Evolutionary conservation across 2,113 vertebrate genomes (phyloP).

Genomic region (Calidris pygmaea): DNA sequence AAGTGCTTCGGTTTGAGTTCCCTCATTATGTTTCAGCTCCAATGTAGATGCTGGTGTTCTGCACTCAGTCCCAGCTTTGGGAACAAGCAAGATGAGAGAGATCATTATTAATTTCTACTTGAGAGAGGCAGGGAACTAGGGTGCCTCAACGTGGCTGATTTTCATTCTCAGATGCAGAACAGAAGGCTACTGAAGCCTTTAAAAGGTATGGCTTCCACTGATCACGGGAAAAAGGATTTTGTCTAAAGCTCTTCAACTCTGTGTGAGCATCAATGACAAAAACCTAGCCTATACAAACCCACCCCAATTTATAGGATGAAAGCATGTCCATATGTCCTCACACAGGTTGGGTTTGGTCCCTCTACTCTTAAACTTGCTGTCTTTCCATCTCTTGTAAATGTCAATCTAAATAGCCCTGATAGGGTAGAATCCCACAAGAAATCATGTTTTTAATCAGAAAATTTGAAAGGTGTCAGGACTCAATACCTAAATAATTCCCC

Average conservation of each 20-base stretch:
- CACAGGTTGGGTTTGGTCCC: not conserved
- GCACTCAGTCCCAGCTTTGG: not conserved
- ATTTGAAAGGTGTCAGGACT: not conserved
- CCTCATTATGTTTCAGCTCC: not conserved
- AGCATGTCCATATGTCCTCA: not conserved
- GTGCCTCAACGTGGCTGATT: not conserved
- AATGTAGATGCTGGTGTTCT: not conserved
- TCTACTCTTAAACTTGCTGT: not conserved
- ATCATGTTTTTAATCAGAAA: not conserved
- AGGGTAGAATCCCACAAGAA: not conserved
- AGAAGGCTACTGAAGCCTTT: not conserved
- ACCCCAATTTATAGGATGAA: fast-evolving
- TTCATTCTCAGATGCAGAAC: not conserved
- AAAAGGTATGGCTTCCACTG: not conserved
- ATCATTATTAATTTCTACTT: not conserved
- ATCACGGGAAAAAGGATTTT: not conserved
- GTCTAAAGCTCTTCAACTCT: not conserved
- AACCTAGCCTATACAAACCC: not conserved
- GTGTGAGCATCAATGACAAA: not conserved
- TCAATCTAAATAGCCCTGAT: not conserved
- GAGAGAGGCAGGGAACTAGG: not conserved
- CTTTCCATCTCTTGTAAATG: not conserved
- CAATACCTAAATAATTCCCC: not conserved
- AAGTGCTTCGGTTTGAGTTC: not conserved
- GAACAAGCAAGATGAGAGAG: not conserved